Evolutionary conservation across 2,888 invertebrate species (phyloP), one percentile per base, ranked within the genome.

Genomic region (Ennomos quercinarius): DNA sequence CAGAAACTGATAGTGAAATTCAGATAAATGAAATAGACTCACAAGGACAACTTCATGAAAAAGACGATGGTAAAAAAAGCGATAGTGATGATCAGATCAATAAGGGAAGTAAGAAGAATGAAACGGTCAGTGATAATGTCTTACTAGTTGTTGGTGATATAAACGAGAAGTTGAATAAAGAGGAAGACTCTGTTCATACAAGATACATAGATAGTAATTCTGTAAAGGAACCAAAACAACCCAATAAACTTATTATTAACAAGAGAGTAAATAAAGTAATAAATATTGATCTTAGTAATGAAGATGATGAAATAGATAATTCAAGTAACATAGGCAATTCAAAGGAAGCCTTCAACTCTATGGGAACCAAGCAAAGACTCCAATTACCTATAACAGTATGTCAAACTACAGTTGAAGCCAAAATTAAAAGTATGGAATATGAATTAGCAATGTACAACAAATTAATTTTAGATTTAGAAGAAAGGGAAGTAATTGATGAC

Each of bases 1-100:
- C 9, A 1, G 34, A 39, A 13, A 35, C 8, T 36, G 71, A 70
- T 60, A 65, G 57, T 47, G 67, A 62, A 44, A 65, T 64, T n/a
- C 47, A 64, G 41, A 27, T 45, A 9, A 49, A 53, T 38, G 53
- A 46, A 38, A 43, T n/a, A 12, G 38, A 35, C 27, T 45, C 37
- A 41, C 42, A 35, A 39, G 39, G n/a, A n/a, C 1, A 39, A n/a
- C 34, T 17, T 6, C 12, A 43, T 27, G 17, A 43, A 10, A 45
- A 41, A 37, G 11, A 11, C 10, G 46, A 47, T 13, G 39, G 59
- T 36, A 56, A 61, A 27, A 27, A 27, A 27, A 27, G 6, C 5
- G 4, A 27, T 27, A 27, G 27, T 6, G 6, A 27, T 27, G 27
- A 27, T 17, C 17, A 17, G 17, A 17, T 3, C 17, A 17, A 17